These are phyloP conservation scores for Thymelicus acteon DNA, from an alignment of 2,888 invertebrate genomes.

Conservation along the genomic window DNA sequence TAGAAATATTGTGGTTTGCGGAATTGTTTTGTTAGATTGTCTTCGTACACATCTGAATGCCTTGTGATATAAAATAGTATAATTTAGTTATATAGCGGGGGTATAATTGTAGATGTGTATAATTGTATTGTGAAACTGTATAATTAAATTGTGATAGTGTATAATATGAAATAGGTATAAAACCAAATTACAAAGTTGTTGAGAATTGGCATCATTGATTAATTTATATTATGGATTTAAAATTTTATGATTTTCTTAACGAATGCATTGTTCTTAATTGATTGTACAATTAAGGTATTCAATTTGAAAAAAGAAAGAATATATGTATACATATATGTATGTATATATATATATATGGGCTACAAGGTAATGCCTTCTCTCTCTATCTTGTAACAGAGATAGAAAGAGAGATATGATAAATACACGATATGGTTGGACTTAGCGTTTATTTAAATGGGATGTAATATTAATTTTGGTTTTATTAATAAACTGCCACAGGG, in stretches of 20 bases:
- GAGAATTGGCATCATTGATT: background rate
- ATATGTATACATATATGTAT: background rate
- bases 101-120: background rate
- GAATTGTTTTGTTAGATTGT: background rate
- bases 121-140: conserved; percentile 4
- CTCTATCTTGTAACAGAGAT: background rate
- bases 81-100: conserved; percentile 8
- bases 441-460: conserved; percentile 12
- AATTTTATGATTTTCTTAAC: background rate
- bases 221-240: background rate
- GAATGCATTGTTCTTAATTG: background rate
- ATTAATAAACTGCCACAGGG: conserved; percentile 23
- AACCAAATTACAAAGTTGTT: background rate
- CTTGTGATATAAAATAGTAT: conserved; percentile 26
- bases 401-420: background rate
- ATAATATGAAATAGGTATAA: background rate
- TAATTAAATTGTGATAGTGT: background rate
- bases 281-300: background rate
- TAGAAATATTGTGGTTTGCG: conserved; percentile 7
- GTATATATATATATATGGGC: background rate
- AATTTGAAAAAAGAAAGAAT: background rate
- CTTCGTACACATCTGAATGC: conserved; percentile 10
- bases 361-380: conserved; percentile 7
- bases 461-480: conserved; percentile 20
- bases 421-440: background rate